phyloP scores from a whole-genome alignment of 2,888 invertebrate genomes.

The Bimastos eiseni region DNA sequence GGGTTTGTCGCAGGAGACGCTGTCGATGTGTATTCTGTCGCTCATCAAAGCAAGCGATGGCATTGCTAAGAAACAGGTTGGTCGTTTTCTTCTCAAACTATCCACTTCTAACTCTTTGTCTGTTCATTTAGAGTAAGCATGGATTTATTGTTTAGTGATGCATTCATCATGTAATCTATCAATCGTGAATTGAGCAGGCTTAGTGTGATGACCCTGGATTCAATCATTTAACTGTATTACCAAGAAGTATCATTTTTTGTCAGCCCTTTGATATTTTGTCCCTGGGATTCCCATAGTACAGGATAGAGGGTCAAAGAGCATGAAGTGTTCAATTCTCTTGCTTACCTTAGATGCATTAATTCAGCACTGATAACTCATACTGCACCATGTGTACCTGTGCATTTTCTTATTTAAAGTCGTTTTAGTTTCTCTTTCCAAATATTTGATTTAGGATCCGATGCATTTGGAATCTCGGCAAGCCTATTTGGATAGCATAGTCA shows the following conservation, averaged over 20 bases:
- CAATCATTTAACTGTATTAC: not conserved
- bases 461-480: too few species aligned
- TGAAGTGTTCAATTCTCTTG: not conserved
- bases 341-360: not conserved
- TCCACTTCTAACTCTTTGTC: not conserved
- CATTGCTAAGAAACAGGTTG: slow-evolving; percentile 75
- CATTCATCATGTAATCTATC: not conserved
- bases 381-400: too few species aligned
- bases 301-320: not conserved
- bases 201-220: not conserved
- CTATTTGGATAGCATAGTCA: not conserved
- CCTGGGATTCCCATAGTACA: not conserved
- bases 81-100: not conserved
- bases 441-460: too few species aligned
- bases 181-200: not conserved
- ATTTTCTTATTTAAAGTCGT: too few species aligned
- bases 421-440: too few species aligned
- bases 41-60: slow-evolving; percentile 79
- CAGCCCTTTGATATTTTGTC: not conserved
- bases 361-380: not conserved
- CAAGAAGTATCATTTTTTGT: not conserved
- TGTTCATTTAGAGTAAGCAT: not conserved
- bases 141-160: not conserved
- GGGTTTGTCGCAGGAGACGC: slow-evolving; percentile 92
- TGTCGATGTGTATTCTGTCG: slow-evolving; percentile 87